phyloP scores from a whole-genome alignment of 2,888 invertebrate species.

The Dione vanillae region DNA sequence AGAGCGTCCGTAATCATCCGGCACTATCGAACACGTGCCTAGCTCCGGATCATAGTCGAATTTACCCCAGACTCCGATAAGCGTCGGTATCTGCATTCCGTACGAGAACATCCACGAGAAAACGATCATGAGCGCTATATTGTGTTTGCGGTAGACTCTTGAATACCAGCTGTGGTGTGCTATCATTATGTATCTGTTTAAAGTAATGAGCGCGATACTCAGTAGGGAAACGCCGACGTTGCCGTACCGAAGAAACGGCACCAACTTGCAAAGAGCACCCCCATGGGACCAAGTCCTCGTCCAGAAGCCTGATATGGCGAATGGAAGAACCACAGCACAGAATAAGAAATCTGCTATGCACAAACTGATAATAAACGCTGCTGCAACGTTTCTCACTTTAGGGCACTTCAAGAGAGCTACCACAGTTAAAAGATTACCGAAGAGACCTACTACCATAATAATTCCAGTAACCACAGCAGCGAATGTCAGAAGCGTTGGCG shows the following conservation, averaged over 20 bases:
- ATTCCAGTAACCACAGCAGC: conserved; percentile 92
- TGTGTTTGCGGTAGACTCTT: conserved; percentile 91
- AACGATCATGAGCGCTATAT: conserved; percentile 93
- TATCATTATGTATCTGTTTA: conserved; percentile 96
- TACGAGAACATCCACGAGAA: conserved; percentile 95
- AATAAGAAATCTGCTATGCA: conserved; percentile 95
- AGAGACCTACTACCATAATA: conserved; percentile 93
- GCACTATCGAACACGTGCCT: conserved; percentile 93
- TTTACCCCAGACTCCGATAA: conserved; percentile 93
- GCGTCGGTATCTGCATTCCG: conserved; percentile 93
- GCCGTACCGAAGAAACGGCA: conserved; percentile 94
- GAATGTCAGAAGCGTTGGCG: conserved; percentile 89
- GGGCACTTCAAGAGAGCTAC: conserved; percentile 93
- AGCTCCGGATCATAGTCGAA: conserved; percentile 93
- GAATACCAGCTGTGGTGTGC: conserved; percentile 93
- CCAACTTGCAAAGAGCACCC: conserved; percentile 89
- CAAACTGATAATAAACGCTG: conserved; percentile 95
- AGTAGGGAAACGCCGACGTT: conserved; percentile 95
- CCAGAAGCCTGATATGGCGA: conserved; percentile 94
- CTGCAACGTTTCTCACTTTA: conserved; percentile 94
- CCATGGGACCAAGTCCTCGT: conserved; percentile 92
- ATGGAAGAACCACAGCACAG: conserved; percentile 93
- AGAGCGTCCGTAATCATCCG: conserved; percentile 87
- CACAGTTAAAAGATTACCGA: conserved; percentile 93
- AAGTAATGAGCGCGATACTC: conserved; percentile 95